Evolutionary conservation across 2,888 invertebrate species (phyloP).

Genomic region (Agrochola circellaris): DNA sequence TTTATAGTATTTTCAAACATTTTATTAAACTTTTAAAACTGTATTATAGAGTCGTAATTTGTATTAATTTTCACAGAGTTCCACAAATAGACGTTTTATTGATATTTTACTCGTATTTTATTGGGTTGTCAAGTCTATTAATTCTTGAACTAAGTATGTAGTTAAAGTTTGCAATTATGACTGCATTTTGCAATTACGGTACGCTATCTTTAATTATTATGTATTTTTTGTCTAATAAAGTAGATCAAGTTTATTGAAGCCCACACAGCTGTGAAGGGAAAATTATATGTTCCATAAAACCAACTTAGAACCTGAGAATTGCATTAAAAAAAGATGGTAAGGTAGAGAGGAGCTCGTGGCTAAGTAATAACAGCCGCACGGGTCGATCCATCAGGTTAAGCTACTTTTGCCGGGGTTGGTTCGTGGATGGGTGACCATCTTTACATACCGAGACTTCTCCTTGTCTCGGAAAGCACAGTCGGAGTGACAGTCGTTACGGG

Average conservation of each 20-base stretch:
- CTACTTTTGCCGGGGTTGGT: too few relatives aligned
- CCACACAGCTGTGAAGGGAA: slow-evolving; percentile 5
- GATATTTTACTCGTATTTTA: slow-evolving; percentile 62
- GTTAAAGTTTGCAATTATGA: slow-evolving; percentile 55
- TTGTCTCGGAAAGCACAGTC: too few relatives aligned
- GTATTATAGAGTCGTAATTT: slow-evolving; percentile 23
- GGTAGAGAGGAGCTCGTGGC: background rate
- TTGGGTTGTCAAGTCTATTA: slow-evolving; percentile 49
- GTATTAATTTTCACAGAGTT: slow-evolving; percentile 41
- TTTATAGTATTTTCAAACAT: slow-evolving; percentile 19
- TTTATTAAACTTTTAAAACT: too few relatives aligned
- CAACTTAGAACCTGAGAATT: background rate
- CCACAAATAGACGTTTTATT: slow-evolving; percentile 62
- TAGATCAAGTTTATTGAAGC: slow-evolving; percentile 31
- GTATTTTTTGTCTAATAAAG: slow-evolving; percentile 45
- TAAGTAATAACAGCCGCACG: too few relatives aligned
- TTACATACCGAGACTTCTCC: too few relatives aligned
- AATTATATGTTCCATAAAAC: slow-evolving; percentile 13
- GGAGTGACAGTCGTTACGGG: too few relatives aligned
- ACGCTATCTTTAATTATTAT: slow-evolving; percentile 35
- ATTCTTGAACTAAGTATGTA: slow-evolving; percentile 47
- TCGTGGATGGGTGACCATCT: too few relatives aligned
- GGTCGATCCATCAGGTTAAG: too few relatives aligned
- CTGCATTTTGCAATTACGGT: slow-evolving; percentile 26
- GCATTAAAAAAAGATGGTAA: background rate